Conservation (phyloP, 2,113 vertebrate species). For the Lanius ludovicianus region DNA sequence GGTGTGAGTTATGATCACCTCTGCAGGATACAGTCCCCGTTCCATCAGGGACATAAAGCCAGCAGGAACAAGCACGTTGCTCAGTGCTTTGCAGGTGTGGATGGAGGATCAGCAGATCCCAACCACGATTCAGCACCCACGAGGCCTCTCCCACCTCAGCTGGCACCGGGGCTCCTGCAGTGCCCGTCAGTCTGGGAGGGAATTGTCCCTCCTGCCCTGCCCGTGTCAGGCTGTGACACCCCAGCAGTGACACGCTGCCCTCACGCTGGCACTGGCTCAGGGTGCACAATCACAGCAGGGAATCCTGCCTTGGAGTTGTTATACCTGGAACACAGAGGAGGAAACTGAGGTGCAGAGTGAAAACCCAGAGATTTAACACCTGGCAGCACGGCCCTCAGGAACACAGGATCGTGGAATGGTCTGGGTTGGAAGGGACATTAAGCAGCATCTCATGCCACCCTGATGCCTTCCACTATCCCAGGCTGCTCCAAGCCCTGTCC, state of each 20-base stretch:
- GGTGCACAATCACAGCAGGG: not conserved
- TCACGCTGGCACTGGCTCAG: accelerated
- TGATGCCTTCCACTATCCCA: not conserved
- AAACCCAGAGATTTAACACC: not conserved
- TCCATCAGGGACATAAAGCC: not conserved
- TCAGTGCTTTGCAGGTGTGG: accelerated
- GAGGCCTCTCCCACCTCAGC: not conserved
- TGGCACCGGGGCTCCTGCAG: accelerated
- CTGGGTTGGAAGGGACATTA: not conserved
- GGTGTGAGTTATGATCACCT: not conserved
- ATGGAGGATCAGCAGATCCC: accelerated
- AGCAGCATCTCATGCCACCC: not conserved
- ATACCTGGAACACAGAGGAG: not conserved
- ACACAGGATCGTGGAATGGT: not conserved
- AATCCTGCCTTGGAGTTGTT: not conserved
- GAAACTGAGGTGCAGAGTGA: not conserved
- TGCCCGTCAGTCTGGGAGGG: not conserved
- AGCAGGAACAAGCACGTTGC: accelerated
- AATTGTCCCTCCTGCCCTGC: not conserved
- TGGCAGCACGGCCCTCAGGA: not conserved
- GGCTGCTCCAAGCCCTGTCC: not conserved
- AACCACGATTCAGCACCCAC: accelerated
- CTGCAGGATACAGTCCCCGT: not conserved
- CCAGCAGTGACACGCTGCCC: not conserved
- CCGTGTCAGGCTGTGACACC: not conserved